Base-by-base conservation (phyloP, 2,888 invertebrate species). In the Parasteatoda lunata region DNA sequence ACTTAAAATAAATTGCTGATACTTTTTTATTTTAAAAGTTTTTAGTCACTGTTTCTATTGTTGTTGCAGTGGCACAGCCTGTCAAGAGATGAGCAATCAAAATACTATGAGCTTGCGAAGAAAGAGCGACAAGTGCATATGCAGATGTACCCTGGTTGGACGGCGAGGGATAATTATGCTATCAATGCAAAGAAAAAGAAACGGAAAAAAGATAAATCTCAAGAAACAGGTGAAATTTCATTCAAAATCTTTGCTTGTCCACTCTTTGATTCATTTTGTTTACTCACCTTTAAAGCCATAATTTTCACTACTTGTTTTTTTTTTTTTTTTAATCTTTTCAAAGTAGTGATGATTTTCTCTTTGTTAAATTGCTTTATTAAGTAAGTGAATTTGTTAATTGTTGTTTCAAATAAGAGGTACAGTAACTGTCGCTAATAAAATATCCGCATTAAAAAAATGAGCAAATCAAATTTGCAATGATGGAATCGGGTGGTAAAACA, bases 161-260 rank as follows among this genome's bases (percentile, higher is more conserved):
- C 97, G 94, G 98, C 99, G 93, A 94, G 99, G 93, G 99, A 99
- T 96, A 99, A 99, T 96, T 99, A 99, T 95, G 98, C 98, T 94
- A 97, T 97, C 94, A 98, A 98, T 94, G 96, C 97, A 93, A 98
- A 98, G 96, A 99, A 99, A 96, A 99, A 99, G 96, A 98, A 98
- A 96, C 96, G 97, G 95, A 98, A 98, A 96, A 97, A 97, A 96
- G 97, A 97, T 94, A 92, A 92, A 90, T 91, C 92, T 85, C 77
- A 87, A 49, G 90, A 90, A 86, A 90, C 89, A 88, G 90, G 90
- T 90, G 82, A 80, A 30, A 30, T 30, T 30, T 30, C 2, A 1
- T 30, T 30, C 30, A 30, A 30, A 30, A 30, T 30, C 30, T 30
- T 30, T 2, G 30, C 30, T 1, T 30, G 30, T 30, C 30, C 30